phyloP scores from a whole-genome alignment of 2,797 vertebrate genomes.

The Centropyge bicolor region DNA sequence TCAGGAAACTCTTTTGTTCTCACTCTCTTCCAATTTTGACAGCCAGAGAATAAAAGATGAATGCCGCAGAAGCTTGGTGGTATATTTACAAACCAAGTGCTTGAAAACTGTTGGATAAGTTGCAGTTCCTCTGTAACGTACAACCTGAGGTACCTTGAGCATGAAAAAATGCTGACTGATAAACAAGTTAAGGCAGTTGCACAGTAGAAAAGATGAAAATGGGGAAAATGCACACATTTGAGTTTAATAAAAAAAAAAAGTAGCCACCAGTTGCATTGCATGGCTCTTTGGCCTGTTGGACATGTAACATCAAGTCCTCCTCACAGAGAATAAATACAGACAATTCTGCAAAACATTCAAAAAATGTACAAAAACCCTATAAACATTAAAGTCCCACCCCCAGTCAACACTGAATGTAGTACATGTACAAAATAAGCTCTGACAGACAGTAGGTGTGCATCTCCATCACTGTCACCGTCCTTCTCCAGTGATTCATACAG shows the following conservation, averaged over 20 bases:
- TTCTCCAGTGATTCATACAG: slow-evolving; percentile 59
- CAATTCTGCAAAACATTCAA: slow-evolving; percentile 53
- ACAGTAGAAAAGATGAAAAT: background rate
- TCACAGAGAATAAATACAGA: slow-evolving; percentile 77
- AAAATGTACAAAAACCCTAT: slow-evolving; percentile 57
- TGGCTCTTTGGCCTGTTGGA: slow-evolving; percentile 68
- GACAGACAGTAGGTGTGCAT: slow-evolving; percentile 44
- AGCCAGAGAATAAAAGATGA: slow-evolving; percentile 26
- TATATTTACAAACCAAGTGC: slow-evolving; percentile 28
- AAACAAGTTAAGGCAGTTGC: background rate
- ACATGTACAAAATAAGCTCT: slow-evolving; percentile 57
- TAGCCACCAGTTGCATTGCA: slow-evolving; percentile 17
- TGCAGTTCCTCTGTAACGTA: background rate
- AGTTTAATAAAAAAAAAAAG: background rate
- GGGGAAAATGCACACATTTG: background rate
- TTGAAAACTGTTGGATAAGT: slow-evolving; percentile 1
- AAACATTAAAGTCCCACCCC: slow-evolving; percentile 19
- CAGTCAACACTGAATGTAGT: slow-evolving; percentile 50
- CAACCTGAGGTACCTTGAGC: slow-evolving; percentile 21
- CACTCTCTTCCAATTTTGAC: slow-evolving; percentile 17
- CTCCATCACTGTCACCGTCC: slow-evolving; percentile 41
- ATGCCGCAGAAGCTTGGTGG: slow-evolving; percentile 15
- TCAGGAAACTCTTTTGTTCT: slow-evolving; percentile 30
- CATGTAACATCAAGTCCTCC: slow-evolving; percentile 59
- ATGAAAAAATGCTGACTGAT: background rate